Evolutionary conservation across 2,797 vertebrate genomes (phyloP), one percentile per base, ranked within the genome.

Genomic region (Chiropotes sagulatus): DNA sequence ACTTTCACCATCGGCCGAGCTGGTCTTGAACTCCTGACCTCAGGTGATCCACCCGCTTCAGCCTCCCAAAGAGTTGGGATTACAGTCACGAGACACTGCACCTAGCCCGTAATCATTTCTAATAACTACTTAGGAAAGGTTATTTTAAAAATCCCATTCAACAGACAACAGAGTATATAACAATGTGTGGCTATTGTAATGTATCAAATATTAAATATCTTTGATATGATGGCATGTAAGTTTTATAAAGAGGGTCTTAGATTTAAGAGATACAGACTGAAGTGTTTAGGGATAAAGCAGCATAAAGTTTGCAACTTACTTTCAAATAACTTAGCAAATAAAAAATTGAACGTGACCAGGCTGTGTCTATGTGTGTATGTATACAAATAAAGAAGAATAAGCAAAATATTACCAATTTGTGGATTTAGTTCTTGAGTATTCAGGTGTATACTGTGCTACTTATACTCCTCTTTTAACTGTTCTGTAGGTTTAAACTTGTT

Each of bases 41-140:
- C 61, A 67, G 15, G 61, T 67, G 33, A 67, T n/a, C 33, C n/a
- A 7, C 61, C 61, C 7, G 3, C 61, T 33, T 67, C 61, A 67
- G 61, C 61, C 61, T 67, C 61, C 61, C 33, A n/a, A 67, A 67
- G 33, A n/a, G 33, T 67, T 67, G 61, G 3, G 33, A 67, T n/a
- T n/a, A 67, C 61, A n/a, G 61, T 33, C 33, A 17, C n/a, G 33
- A 67, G 61, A 67, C 33, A 67, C 61, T 67, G 61, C 33, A 67
- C 33, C 61, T 33, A 67, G 33, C 33, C 61, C 61, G n/a, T n/a
- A 93, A 70, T 89, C 41, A 84, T 76, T 92, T 96, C 4, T 86
- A 93, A 13, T 89, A 94, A 81, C 19, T 76, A 90, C 44, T 48
- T 64, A 85, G 28, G 75, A 93, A 96, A 90, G 30, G 80, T 81